Conservation (phyloP, 1,140 invertebrate genomes). For the Pectinophora gossypiella region DNA sequence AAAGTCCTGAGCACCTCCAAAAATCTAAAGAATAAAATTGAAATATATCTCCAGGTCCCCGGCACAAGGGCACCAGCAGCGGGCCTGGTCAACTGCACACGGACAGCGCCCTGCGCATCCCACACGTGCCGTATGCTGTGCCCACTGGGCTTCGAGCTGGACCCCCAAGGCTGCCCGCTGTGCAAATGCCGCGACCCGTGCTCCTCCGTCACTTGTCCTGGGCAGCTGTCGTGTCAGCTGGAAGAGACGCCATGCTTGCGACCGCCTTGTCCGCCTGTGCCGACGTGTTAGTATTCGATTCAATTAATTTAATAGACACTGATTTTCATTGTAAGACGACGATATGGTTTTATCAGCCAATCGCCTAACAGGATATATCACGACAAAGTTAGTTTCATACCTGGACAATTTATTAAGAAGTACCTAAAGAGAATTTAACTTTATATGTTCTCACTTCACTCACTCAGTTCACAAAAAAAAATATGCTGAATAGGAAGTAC, state of each 20-base stretch:
- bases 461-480: no score
- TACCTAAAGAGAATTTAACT: no score
- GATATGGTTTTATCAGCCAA: background rate
- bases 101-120: slow-evolving; percentile 82
- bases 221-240: slow-evolving; percentile 83
- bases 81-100: slow-evolving; percentile 82
- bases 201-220: slow-evolving; percentile 83
- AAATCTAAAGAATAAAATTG: no score
- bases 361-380: background rate
- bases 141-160: slow-evolving; percentile 86
- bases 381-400: no score
- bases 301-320: background rate
- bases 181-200: slow-evolving; percentile 90
- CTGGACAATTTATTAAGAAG: no score
- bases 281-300: slow-evolving; percentile 82
- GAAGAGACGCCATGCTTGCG: slow-evolving; percentile 85
- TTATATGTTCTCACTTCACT: no score
- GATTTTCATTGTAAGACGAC: background rate
- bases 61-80: slow-evolving; percentile 82
- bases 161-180: slow-evolving; percentile 83
- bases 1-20: no score
- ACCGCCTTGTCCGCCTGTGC: slow-evolving; percentile 88
- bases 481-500: no score
- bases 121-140: slow-evolving; percentile 92
- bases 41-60: slow-evolving; percentile 73